Conservation (phyloP, 2,888 invertebrate genomes). For the Latrodectus elegans region DNA sequence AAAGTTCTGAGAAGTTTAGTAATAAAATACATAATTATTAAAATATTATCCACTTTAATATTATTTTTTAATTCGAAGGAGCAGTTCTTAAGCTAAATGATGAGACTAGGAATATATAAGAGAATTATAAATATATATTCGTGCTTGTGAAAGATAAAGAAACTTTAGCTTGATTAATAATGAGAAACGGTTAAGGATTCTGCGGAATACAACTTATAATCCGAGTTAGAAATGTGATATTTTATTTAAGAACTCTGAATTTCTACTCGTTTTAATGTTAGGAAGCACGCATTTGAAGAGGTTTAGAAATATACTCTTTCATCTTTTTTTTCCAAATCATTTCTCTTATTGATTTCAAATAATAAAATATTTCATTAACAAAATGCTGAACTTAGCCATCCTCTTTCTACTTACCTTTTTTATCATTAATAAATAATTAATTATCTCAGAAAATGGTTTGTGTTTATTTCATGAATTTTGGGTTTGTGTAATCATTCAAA, state of each 20-base stretch:
- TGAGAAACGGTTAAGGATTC: constrained; percentile 15
- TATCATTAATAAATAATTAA: not conserved
- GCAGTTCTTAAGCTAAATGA: too few species aligned
- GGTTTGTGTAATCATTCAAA: too few species aligned
- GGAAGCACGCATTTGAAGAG: constrained; percentile 12
- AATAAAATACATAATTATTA: too few species aligned
- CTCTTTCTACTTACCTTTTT: not conserved
- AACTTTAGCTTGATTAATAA: constrained; percentile 17
- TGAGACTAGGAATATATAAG: too few species aligned
- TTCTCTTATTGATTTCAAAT: not conserved
- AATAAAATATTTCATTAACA: not conserved
- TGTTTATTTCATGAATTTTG: too few species aligned
- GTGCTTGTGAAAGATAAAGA: constrained; percentile 15
- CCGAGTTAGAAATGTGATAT: constrained; percentile 14
- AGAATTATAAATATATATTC: constrained; percentile 2
- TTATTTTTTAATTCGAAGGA: too few species aligned
- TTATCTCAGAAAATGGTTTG: too few species aligned
- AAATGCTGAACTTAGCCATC: not conserved
- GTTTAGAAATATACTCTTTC: not conserved
- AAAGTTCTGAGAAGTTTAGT: too few species aligned
- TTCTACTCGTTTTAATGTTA: constrained; percentile 26
- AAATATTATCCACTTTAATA: too few species aligned
- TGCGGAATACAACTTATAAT: not conserved
- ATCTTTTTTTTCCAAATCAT: not conserved
- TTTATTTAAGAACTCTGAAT: constrained; percentile 25